These are phyloP conservation scores for Calidris pugnax DNA, from an alignment of 2,113 vertebrate genomes.

Conservation along the genomic window DNA sequence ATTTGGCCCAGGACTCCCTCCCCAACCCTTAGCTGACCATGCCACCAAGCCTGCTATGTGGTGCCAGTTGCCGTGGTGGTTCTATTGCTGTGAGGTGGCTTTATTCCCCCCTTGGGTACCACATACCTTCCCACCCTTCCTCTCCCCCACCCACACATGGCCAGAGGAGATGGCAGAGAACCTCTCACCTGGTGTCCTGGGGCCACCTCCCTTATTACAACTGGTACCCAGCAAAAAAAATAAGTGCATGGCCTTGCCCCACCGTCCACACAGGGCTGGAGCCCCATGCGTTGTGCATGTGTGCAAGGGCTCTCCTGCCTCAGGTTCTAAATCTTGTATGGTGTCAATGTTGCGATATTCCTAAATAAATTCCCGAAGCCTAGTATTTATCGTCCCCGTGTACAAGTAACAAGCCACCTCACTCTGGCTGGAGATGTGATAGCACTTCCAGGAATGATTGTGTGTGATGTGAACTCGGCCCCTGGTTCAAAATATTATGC, in stretches of 20 bases:
- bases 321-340: background rate
- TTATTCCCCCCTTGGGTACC: background rate
- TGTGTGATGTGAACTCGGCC: slow-evolving; percentile 56
- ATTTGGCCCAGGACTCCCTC: background rate
- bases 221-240: background rate
- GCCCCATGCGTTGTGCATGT: background rate
- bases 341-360: background rate
- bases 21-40: background rate
- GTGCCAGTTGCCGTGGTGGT: background rate
- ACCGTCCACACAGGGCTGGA: background rate
- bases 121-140: background rate
- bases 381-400: background rate
- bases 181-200: background rate
- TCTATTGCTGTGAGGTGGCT: background rate
- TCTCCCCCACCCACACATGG: background rate
- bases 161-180: background rate
- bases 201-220: background rate
- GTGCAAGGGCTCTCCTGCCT: background rate
- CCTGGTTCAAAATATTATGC: slow-evolving; percentile 47
- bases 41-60: background rate
- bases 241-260: background rate
- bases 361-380: background rate
- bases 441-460: slow-evolving; percentile 58
- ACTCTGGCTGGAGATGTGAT: slow-evolving; percentile 28
- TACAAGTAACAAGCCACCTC: slow-evolving; percentile 40